Conservation (phyloP, 53 echinoderm and acorn worm species). For the Actinopyga echinites region DNA sequence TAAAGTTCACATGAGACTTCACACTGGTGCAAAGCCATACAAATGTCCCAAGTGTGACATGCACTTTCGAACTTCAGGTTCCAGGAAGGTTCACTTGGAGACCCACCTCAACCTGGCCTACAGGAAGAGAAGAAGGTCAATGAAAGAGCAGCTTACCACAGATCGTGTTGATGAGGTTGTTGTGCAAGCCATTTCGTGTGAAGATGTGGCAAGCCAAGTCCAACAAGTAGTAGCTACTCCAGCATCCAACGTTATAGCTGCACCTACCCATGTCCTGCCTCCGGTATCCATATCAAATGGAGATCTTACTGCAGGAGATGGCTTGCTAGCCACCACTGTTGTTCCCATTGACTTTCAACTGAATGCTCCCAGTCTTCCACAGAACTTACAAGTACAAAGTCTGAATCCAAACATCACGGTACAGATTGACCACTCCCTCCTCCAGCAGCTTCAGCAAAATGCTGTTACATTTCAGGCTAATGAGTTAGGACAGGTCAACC, state of each 20-base stretch:
- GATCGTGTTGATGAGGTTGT: constrained; percentile 8
- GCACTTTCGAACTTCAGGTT: constrained; percentile 91
- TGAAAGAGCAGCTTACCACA: neutral
- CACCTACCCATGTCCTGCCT: constrained; percentile 29
- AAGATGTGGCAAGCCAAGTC: constrained; percentile 15
- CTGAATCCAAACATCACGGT: constrained; percentile 92
- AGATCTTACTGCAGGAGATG: constrained; percentile 59
- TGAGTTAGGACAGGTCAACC: constrained; percentile 67
- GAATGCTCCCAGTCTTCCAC: constrained; percentile 73
- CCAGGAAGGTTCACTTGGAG: constrained; percentile 89
- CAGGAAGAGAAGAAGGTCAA: constrained; percentile 46
- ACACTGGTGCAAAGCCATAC: constrained; percentile 95
- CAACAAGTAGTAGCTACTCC: neutral
- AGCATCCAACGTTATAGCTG: neutral
- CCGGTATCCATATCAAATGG: neutral
- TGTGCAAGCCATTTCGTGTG: constrained; percentile 4
- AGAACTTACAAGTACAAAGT: constrained; percentile 81
- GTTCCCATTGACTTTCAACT: constrained; percentile 88
- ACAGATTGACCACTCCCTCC: constrained; percentile 87
- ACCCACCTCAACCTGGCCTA: constrained; percentile 74
- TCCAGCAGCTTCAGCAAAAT: constrained; percentile 96
- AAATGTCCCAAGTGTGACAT: constrained; percentile 92
- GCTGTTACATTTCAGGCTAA: constrained; percentile 80
- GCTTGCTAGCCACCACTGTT: constrained; percentile 67
- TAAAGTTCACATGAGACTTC: constrained; percentile 97